Evolutionary conservation across 2,113 vertebrate species (phyloP).

Genomic region (Myrmophylax atrothorax): DNA sequence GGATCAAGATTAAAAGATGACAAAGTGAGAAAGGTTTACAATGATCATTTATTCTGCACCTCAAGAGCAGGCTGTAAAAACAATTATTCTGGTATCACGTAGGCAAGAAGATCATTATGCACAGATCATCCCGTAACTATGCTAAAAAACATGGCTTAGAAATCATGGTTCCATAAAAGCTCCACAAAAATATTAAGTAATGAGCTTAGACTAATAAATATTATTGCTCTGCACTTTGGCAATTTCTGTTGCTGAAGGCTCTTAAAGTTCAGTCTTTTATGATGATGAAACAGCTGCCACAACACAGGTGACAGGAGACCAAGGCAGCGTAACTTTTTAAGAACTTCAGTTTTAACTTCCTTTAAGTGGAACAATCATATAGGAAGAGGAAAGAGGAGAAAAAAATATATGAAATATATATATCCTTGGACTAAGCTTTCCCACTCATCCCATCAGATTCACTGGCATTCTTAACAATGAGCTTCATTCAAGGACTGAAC

Average conservation of each 20-base stretch:
- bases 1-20: conserved; percentile 41
- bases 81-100: conserved; percentile 1
- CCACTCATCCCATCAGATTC: background rate
- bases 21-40: conserved; percentile 31
- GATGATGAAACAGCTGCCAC: conserved; percentile 12
- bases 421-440: background rate
- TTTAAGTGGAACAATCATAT: background rate
- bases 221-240: conserved; percentile 17
- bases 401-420: background rate
- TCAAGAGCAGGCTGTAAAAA: conserved; percentile 35
- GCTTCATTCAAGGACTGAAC: background rate
- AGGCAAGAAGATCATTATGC: conserved; percentile 29
- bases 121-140: conserved; percentile 17
- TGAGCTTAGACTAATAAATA: conserved; percentile 32
- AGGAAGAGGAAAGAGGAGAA: background rate
- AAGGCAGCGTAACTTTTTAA: background rate
- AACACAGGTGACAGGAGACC: background rate
- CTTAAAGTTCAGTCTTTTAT: conserved; percentile 35
- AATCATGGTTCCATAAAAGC: conserved; percentile 9
- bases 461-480: background rate
- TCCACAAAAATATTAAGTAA: conserved; percentile 20
- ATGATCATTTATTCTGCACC: conserved; percentile 35
- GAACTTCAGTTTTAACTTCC: background rate
- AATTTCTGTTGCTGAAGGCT: conserved; percentile 10
- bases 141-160: background rate